Conservation (phyloP, 2,888 invertebrate species). For the Macroteleia sp. region DNA sequence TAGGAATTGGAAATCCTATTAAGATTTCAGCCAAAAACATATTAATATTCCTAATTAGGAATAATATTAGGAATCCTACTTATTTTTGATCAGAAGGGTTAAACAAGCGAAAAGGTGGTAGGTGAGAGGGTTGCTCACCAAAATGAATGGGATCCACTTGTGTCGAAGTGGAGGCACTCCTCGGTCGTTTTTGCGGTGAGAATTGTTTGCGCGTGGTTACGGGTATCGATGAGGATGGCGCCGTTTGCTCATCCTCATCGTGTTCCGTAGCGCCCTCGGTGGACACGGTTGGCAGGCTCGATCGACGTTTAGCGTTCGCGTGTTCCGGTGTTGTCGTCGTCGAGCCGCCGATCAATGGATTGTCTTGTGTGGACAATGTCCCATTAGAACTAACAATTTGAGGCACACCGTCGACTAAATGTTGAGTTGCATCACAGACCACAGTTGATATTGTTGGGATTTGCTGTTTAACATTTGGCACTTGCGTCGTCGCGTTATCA, state of each 20-base stretch:
- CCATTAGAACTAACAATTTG: conserved; percentile 80
- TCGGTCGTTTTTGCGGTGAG: conserved; percentile 89
- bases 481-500: conserved; percentile 79
- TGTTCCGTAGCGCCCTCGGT: conserved; percentile 79
- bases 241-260: conserved; percentile 81
- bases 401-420: conserved; percentile 81
- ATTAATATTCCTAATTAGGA: too few relatives aligned
- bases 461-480: conserved; percentile 83
- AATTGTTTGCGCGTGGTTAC: conserved; percentile 76
- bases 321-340: conserved; percentile 74
- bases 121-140: too few relatives aligned
- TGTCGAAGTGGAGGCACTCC: conserved; percentile 91
- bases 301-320: conserved; percentile 85
- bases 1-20: too few relatives aligned
- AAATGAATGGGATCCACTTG: conserved; percentile 94
- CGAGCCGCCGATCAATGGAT: conserved; percentile 73
- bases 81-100: too few relatives aligned
- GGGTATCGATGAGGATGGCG: conserved; percentile 75
- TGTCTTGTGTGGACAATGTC: conserved; percentile 72
- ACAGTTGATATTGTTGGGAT: conserved; percentile 89
- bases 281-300: conserved; percentile 86
- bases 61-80: too few relatives aligned
- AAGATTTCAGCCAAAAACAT: too few relatives aligned
- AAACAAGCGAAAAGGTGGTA: too few relatives aligned
- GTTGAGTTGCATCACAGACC: conserved; percentile 88